Base-by-base conservation (phyloP, 2,888 invertebrate genomes). In the Trichacis sp. region DNA sequence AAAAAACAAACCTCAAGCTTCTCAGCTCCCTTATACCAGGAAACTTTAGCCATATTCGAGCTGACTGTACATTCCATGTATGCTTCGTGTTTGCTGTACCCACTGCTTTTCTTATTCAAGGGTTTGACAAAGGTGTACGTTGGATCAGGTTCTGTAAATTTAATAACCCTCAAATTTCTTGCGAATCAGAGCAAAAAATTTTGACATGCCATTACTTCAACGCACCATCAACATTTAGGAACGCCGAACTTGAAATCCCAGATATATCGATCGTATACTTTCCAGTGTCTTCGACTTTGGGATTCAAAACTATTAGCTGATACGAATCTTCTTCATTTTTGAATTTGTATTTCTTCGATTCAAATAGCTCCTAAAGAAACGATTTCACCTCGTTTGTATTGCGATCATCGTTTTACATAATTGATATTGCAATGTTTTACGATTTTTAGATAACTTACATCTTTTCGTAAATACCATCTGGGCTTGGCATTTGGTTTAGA, bases 261-360 rank as follows among this genome's bases (percentile, higher is more conserved):
- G 94, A 93, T 75, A 98, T 95, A 87, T 98, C 97, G 77, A 97
- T 92, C 0, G 94, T 95, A 82, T 97, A 98, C 87, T 97, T 97
- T 75, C 98, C 99, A 72, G 94, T 94, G 84, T 99, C 99, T 76
- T 99, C 98, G 33, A 95, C 94, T 86, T 95, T 96, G 0, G 99
- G 97, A 77, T 89, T 91, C 83, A 89, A 89, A 77, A 99, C 96
- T 71, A 95, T 92, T 69, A 99, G 87, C 78, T 92, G 93, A 85
- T 98, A 97, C 0, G 92, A 90, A 79, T 97, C 96, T 77, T 93
- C 93, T 83, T 98, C 97, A 79, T 92, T 93, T 77, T 93, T 93
- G 85, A 99, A 95, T 86, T 98, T 97, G 85, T 95, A 98, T 86
- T 97, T 99, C 60, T 96, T 93, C 72, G 98, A 96, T 68, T 94